phyloP scores from a whole-genome alignment of 1,140 invertebrate species.

The Scaptodrosophila lebanonensis region DNA sequence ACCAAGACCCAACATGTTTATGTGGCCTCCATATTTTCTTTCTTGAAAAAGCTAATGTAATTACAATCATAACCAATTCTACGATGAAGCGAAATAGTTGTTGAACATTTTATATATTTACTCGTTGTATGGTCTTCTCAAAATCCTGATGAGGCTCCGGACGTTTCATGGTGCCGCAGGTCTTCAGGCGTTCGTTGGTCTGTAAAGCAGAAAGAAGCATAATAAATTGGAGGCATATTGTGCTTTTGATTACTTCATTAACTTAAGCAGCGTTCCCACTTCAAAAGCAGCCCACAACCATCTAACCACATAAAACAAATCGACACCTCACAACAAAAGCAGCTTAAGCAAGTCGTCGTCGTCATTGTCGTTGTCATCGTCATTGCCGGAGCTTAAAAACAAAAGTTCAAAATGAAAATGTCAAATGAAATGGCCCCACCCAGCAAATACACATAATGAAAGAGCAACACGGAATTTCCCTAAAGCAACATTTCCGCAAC shows the following conservation, averaged over 20 bases:
- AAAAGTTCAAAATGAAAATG: constrained; percentile 43
- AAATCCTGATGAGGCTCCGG: constrained; percentile 75
- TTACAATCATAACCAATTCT: too few species aligned
- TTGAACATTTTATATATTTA: constrained; percentile 54
- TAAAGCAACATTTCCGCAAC: constrained; percentile 66
- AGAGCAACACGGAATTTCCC: constrained; percentile 53
- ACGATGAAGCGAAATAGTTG: too few species aligned
- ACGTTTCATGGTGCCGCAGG: constrained; percentile 69
- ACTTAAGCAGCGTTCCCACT: constrained; percentile 19
- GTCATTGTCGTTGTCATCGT: background rate
- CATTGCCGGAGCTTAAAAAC: constrained; percentile 3
- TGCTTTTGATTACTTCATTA: constrained; percentile 66
- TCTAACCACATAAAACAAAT: constrained; percentile 44
- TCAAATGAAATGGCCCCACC: constrained; percentile 59
- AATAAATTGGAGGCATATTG: constrained; percentile 17
- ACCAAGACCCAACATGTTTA: too few species aligned
- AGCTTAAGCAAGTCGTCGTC: constrained; percentile 17
- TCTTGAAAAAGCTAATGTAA: too few species aligned
- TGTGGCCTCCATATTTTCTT: too few species aligned
- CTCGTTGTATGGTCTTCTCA: constrained; percentile 75
- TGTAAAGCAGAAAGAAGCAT: constrained; percentile 21
- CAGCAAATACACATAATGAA: constrained; percentile 62
- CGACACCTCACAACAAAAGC: constrained; percentile 61
- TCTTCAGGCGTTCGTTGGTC: constrained; percentile 63
- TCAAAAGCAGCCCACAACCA: constrained; percentile 1